Conservation (phyloP, 2,113 vertebrate species). For the Anhinga rufa region DNA sequence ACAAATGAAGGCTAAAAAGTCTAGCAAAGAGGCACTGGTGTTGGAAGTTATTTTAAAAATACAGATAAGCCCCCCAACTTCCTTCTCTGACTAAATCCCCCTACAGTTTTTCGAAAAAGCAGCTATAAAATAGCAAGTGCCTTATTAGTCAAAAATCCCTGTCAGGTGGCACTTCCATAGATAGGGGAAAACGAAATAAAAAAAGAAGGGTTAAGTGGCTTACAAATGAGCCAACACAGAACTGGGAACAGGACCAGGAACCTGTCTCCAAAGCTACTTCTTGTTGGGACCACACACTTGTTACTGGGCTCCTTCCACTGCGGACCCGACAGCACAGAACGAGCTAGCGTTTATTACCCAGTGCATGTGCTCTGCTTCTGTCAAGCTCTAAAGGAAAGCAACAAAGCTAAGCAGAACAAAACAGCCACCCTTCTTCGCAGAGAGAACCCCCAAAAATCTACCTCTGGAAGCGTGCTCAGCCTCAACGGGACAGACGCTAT, state of each 20-base stretch:
- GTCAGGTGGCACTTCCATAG: not conserved
- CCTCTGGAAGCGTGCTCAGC: not conserved
- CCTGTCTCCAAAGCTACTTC: conserved; percentile 37
- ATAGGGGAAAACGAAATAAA: not conserved
- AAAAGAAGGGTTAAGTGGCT: conserved; percentile 50
- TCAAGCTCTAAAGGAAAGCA: not conserved
- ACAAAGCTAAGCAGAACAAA: not conserved
- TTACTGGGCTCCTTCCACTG: not conserved
- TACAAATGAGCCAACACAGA: conserved; percentile 37
- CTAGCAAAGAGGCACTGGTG: not conserved
- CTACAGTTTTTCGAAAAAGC: not conserved
- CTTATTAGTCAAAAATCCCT: not conserved
- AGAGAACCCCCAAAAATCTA: not conserved
- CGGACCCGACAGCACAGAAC: not conserved
- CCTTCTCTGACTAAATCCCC: not conserved
- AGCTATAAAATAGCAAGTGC: not conserved
- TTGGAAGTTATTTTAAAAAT: not conserved
- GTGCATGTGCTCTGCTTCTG: not conserved
- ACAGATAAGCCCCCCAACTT: not conserved
- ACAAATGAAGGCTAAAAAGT: not conserved
- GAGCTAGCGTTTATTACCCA: not conserved
- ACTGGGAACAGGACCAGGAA: conserved; percentile 51
- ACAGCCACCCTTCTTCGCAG: not conserved
- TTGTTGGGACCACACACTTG: conserved; percentile 53
- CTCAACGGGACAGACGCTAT: not conserved